Conservation (phyloP, 37 sponge, comb jelly and placozoan species). For the Ephydatia muelleri region DNA sequence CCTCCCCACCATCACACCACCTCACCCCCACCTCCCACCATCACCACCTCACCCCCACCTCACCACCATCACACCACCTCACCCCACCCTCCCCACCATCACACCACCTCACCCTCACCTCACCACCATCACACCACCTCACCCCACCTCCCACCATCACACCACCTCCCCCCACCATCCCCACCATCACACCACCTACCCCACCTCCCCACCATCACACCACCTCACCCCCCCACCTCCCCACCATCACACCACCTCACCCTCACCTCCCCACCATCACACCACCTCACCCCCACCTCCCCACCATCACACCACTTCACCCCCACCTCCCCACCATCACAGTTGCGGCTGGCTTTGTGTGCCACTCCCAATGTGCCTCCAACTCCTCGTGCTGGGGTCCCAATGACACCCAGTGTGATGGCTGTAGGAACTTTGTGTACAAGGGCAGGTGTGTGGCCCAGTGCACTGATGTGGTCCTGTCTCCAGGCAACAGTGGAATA, state of each 20-base stretch:
- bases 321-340: background rate
- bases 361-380: background rate
- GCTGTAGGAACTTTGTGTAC: background rate
- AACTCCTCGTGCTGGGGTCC: background rate
- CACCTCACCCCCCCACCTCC: no score
- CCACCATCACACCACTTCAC: background rate
- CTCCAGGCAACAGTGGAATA: background rate
- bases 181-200: no score
- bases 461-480: background rate
- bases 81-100: no score
- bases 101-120: no score
- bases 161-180: no score
- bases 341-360: background rate
- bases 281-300: background rate
- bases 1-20: no score
- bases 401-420: background rate
- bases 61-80: no score
- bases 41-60: no score
- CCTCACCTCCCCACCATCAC: background rate
- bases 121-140: no score
- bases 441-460: background rate
- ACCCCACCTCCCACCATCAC: no score
- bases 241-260: background rate
- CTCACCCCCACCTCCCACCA: no score
- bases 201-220: no score